A percentile compares a stretch with the other conserved stretches of the same genome.
These are phyloP conservation scores for Anaspis maculata DNA, from an alignment of 2,888 invertebrate species.

Conservation along the genomic window DNA sequence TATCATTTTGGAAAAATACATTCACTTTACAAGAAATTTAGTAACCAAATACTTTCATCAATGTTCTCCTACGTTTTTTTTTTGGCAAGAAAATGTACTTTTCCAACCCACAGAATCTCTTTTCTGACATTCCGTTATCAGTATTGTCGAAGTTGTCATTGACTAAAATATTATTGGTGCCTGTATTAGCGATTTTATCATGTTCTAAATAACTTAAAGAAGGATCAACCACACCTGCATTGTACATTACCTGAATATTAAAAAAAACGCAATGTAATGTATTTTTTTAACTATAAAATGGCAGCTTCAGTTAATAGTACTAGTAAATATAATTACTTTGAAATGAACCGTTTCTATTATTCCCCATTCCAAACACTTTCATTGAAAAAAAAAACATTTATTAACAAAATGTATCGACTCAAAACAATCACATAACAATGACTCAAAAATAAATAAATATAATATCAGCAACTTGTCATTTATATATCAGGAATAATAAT, in stretches of 20 bases:
- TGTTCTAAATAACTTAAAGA: slow-evolving; percentile 3
- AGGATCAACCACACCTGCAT: slow-evolving; percentile 3
- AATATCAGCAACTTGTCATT: no score
- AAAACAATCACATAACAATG: no score
- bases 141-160: slow-evolving; percentile 36
- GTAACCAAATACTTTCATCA: no score
- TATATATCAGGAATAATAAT: no score
- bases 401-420: no score
- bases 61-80: slow-evolving; percentile 4
- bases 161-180: slow-evolving; percentile 4
- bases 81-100: slow-evolving; percentile 9
- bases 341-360: slow-evolving; percentile 7
- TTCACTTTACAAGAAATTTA: no score
- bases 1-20: no score
- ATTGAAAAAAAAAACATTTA: background rate
- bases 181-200: slow-evolving; percentile 10
- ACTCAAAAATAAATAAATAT: no score
- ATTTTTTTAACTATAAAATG: slow-evolving; percentile 17
- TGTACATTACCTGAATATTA: slow-evolving; percentile 5
- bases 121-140: slow-evolving; percentile 35
- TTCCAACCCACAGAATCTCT: slow-evolving; percentile 8
- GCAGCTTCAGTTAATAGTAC: slow-evolving; percentile 26
- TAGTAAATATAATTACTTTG: slow-evolving; percentile 18
- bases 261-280: slow-evolving; percentile 6
- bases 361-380: background rate